phyloP scores from a whole-genome alignment of 2,797 vertebrate genomes.

The Artibeus jamaicensis region DNA sequence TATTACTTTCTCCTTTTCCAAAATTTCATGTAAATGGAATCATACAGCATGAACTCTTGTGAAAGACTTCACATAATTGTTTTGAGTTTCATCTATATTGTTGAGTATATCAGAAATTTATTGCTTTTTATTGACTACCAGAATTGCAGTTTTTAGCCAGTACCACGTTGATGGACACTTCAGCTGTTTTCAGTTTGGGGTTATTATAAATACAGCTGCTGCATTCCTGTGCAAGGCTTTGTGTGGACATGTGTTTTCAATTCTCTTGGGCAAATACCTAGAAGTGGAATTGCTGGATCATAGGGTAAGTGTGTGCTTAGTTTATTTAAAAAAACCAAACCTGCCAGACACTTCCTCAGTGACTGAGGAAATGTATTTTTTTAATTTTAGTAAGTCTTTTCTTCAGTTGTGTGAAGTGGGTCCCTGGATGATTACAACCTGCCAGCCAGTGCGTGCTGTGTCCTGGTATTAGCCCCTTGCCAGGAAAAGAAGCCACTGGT shows the following conservation, averaged over 20 bases:
- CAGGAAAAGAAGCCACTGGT: neutral
- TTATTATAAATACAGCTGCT: neutral
- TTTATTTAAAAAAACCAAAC: neutral
- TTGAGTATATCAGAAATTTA: neutral
- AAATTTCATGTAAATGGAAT: neutral
- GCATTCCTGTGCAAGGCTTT: neutral
- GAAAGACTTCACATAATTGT: neutral
- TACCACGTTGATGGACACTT: too few species aligned
- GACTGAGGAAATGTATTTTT: neutral
- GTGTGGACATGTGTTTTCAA: neutral
- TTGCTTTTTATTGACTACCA: neutral
- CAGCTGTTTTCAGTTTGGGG: neutral
- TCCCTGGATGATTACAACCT: neutral
- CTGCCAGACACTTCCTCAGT: neutral
- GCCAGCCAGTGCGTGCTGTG: neutral
- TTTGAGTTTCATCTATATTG: neutral
- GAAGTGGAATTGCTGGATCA: neutral
- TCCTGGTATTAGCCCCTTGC: neutral
- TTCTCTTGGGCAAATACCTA: neutral
- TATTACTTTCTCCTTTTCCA: neutral
- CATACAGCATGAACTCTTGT: neutral
- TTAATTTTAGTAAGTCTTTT: neutral
- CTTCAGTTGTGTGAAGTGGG: neutral
- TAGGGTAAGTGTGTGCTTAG: neutral
- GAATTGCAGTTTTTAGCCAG: neutral